phyloP scores from a whole-genome alignment of 1,140 invertebrate species.

The Aphaenogaster ashmeadi region DNA sequence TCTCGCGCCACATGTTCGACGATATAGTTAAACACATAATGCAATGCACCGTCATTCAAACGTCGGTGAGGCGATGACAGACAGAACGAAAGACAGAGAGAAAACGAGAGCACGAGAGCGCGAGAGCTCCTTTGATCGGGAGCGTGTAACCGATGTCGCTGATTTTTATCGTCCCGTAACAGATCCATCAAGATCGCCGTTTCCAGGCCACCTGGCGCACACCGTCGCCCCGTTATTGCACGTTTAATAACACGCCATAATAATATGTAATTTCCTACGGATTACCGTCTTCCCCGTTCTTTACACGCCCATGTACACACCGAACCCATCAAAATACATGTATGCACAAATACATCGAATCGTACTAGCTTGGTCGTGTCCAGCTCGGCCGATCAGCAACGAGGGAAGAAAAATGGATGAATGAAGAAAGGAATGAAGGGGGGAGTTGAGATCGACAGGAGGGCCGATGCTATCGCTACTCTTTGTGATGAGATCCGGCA shows the following conservation, averaged over 20 bases:
- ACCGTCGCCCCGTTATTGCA: conserved; percentile 73
- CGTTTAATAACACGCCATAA: conserved; percentile 80
- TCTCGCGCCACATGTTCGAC: not conserved
- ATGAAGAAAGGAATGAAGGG: conserved; percentile 39
- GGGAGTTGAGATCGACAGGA: conserved; percentile 72
- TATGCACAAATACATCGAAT: conserved; percentile 44
- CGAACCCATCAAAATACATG: not conserved
- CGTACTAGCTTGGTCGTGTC: conserved; percentile 11
- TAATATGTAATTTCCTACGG: conserved; percentile 78
- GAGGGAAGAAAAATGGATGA: conserved; percentile 32
- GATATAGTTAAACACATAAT: conserved; percentile 46
- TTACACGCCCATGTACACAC: conserved; percentile 30
- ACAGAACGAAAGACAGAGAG: conserved; percentile 7
- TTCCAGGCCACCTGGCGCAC: conserved; percentile 74
- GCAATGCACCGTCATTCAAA: conserved; percentile 43
- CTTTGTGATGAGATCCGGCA: conserved; percentile 81
- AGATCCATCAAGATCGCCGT: conserved; percentile 68
- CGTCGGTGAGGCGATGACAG: conserved; percentile 15
- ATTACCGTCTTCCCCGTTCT: conserved; percentile 65
- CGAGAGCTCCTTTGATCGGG: conserved; percentile 59
- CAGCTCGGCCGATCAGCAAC: conserved; percentile 13
- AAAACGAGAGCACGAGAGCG: conserved; percentile 44
- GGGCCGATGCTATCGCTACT: conserved; percentile 79
- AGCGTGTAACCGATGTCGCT: conserved; percentile 55
- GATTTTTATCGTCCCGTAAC: conserved; percentile 70